These are phyloP conservation scores for Sphaerolaimus hirsutus DNA, from an alignment of 2,888 invertebrate genomes.

Conservation along the genomic window DNA sequence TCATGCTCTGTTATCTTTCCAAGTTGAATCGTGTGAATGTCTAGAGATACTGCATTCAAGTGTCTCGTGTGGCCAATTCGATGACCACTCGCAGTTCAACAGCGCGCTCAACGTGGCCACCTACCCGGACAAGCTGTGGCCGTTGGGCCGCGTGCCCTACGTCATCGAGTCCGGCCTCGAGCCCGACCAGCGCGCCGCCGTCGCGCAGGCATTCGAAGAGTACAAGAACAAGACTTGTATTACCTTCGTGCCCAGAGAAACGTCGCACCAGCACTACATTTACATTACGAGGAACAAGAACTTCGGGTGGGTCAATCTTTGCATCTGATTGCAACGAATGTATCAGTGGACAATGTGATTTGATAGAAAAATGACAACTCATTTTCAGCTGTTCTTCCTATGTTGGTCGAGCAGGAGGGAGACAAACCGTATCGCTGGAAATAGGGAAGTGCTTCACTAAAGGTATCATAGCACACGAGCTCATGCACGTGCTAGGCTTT, in stretches of 20 bases:
- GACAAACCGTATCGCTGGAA: conserved; percentile 45
- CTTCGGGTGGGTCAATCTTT: conserved; percentile 13
- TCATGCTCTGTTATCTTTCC: too few species aligned
- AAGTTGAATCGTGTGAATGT: too few species aligned
- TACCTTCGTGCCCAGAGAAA: conserved; percentile 37
- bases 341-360: too few species aligned
- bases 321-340: too few species aligned
- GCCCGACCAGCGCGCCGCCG: conserved; percentile 25
- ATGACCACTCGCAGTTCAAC: conserved; percentile 22
- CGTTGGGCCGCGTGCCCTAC: conserved; percentile 18
- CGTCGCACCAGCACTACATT: conserved; percentile 33
- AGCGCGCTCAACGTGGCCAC: conserved; percentile 22
- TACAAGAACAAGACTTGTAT: conserved; percentile 41
- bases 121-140: conserved; percentile 25
- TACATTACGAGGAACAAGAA: conserved; percentile 34
- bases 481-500: conserved; percentile 54
- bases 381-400: conserved; percentile 46
- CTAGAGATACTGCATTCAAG: too few species aligned
- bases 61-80: too few species aligned
- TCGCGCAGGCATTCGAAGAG: conserved; percentile 37
- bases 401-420: conserved; percentile 47
- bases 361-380: too few species aligned
- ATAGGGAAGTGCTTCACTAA: conserved; percentile 27
- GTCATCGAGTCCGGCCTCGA: conserved; percentile 23
- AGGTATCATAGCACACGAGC: conserved; percentile 47